Percentiles rank a stretch among this genome's conserved stretches.
Conservation (phyloP, 2,888 invertebrate species). For the Volucella inflata region DNA sequence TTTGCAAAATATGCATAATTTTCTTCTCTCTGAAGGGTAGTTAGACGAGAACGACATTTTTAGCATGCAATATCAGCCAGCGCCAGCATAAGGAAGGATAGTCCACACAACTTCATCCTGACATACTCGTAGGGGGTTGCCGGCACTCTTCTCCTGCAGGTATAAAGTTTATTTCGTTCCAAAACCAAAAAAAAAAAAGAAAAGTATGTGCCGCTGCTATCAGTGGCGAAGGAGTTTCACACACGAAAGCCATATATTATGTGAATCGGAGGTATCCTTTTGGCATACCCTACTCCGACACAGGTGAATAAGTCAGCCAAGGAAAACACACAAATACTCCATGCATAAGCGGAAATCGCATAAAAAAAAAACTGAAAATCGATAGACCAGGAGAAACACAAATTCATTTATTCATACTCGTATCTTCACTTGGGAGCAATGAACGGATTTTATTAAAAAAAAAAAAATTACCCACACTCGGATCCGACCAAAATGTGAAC, state of each 20-base stretch:
- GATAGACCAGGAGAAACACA: constrained; percentile 19
- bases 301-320: constrained; percentile 47
- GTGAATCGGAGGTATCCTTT: constrained; percentile 14
- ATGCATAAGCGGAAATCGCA: neutral
- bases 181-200: neutral
- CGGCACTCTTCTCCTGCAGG: neutral
- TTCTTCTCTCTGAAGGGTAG: constrained; percentile 28
- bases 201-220: neutral
- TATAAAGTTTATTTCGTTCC: constrained; percentile 12
- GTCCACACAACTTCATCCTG: constrained; percentile 3
- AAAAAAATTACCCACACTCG: too few species aligned
- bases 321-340: constrained; percentile 25
- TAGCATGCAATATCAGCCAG: constrained; percentile 23
- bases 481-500: too few species aligned
- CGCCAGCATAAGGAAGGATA: constrained; percentile 25
- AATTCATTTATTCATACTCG: constrained; percentile 19
- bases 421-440: constrained; percentile 12
- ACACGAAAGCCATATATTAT: constrained; percentile 14
- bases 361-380: constrained; percentile 2
- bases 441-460: neutral
- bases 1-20: constrained; percentile 74
- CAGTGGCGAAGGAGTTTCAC: constrained; percentile 4
- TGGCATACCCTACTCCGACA: neutral
- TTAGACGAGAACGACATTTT: constrained; percentile 40
- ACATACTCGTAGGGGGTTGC: constrained; percentile 3